phyloP scores from a whole-genome alignment of 2,888 invertebrate genomes.

The Drosophila gaucha region DNA sequence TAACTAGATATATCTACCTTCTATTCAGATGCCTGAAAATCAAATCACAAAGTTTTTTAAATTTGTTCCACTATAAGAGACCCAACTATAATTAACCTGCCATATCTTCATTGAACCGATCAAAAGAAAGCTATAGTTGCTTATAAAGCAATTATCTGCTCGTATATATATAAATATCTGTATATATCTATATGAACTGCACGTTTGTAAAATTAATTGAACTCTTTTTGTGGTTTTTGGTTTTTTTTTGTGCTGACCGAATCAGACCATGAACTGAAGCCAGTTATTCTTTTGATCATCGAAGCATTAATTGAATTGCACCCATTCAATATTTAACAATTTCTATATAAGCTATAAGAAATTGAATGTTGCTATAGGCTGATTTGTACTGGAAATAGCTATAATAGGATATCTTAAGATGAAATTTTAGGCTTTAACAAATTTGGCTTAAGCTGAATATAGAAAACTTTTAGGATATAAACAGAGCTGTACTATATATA shows the following conservation, averaged over 20 bases:
- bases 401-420: background rate
- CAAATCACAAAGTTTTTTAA: too few species aligned
- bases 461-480: too few species aligned
- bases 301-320: conserved; percentile 12
- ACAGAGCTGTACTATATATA: too few species aligned
- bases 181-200: background rate
- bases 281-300: conserved; percentile 23
- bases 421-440: too few species aligned
- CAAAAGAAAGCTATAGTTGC: conserved; percentile 15
- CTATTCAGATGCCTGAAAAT: too few species aligned
- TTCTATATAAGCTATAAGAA: background rate
- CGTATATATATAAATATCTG: background rate
- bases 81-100: background rate
- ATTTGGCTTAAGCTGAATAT: too few species aligned
- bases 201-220: conserved; percentile 15
- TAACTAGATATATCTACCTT: too few species aligned
- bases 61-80: background rate
- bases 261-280: conserved; percentile 35
- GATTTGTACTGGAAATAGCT: background rate
- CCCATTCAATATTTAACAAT: background rate
- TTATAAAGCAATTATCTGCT: conserved; percentile 9
- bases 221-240: conserved; percentile 7
- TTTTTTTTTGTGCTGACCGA: conserved; percentile 18
- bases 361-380: too few species aligned
- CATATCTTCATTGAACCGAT: conserved; percentile 11